phyloP scores from a whole-genome alignment of 1,140 invertebrate species.

The Nephotettix cincticeps region DNA sequence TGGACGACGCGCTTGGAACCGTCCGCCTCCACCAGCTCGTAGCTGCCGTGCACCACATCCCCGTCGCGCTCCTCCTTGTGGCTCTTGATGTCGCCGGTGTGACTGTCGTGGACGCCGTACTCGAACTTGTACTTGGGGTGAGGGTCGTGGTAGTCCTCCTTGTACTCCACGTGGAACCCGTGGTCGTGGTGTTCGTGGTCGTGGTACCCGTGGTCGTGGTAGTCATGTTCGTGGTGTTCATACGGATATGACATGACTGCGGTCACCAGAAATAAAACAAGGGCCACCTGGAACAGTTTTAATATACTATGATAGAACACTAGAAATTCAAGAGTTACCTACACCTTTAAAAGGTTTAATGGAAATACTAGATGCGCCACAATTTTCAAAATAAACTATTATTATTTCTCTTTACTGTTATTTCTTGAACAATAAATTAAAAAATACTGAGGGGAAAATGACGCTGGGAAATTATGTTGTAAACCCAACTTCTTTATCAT shows the following conservation, averaged over 20 bases:
- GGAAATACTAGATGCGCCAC: too few species aligned
- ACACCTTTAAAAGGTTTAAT: too few species aligned
- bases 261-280: neutral
- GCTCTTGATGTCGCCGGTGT: constrained; percentile 56
- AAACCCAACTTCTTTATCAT: too few species aligned
- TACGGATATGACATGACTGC: neutral
- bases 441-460: too few species aligned
- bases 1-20: constrained; percentile 41
- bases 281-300: too few species aligned
- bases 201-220: neutral
- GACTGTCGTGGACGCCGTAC: constrained; percentile 52
- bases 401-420: too few species aligned
- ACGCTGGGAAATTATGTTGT: too few species aligned
- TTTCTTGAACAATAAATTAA: too few species aligned
- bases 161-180: neutral
- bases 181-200: neutral
- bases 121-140: constrained; percentile 51
- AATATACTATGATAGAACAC: too few species aligned
- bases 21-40: constrained; percentile 40
- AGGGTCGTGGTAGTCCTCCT: constrained; percentile 32
- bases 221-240: constrained; percentile 7
- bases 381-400: too few species aligned
- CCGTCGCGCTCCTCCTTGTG: constrained; percentile 53
- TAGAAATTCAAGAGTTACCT: too few species aligned
- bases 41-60: constrained; percentile 35